Base-by-base conservation (phyloP, 2,888 invertebrate genomes). In the Luperina nickerlii region DNA sequence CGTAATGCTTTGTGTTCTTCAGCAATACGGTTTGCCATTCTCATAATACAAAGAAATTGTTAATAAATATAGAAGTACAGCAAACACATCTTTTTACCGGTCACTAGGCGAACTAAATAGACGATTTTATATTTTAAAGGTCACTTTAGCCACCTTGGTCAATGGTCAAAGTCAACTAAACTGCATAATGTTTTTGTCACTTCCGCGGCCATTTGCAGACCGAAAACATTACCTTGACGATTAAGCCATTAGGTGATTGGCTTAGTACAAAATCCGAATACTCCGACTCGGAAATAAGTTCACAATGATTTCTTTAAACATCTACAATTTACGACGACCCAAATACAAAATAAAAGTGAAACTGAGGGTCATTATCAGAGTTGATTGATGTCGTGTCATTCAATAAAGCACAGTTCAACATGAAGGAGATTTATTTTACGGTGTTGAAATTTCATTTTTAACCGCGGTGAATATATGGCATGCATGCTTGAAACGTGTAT, bases 331-430 rank as follows among this genome's bases (percentile, higher is more conserved):
- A 87, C 81, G 76, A 83, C 87, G 87, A 88, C 90, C 92, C 87
- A 91, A 84, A 90, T 91, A 90, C 90, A 92, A 93, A 91, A 91
- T 91, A 92, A 93, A 93, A 94, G 92, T 93, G 92, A 93, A 93
- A 93, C 92, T 89, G 89, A 90, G 88, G 90, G 90, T 92, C 93
- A 92, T 92, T 93, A 92, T 83, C 82, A 88, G 81, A 76, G 83
- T 89, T 93, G 93, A 93, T 93, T 92, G 89, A 93, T 93, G 90
- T 87, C 72, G 84, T 92, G 90, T 91, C 91, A 88, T 91, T 92
- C 83, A 88, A 90, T 90, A 89, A 89, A 91, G 83, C 86, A 88
- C 89, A 90, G 88, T 90, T 90, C 88, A 89, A 87, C 81, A 82
- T 88, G 87, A 90, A 89, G 88, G 87, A 90, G 90, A 91, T 92